Percentiles rank a stretch among this genome's conserved stretches.
Evolutionary conservation across 2,888 invertebrate species (phyloP).

Genomic region (Cephus nigrinus): DNA sequence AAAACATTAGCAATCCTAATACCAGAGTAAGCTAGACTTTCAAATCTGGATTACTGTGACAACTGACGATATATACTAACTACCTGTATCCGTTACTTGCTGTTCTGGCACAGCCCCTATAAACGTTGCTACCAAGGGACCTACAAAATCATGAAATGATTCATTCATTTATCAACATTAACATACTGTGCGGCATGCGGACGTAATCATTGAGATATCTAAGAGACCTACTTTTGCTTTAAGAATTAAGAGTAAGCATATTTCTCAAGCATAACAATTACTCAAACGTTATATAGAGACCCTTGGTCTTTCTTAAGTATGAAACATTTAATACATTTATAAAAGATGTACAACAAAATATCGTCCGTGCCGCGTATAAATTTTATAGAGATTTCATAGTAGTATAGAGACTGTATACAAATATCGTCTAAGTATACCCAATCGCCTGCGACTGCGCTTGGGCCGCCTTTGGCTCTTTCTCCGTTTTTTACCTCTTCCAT

Average conservation of each 20-base stretch:
- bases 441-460: slow-evolving; percentile 61
- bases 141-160: slow-evolving; percentile 33
- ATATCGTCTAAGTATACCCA: slow-evolving; percentile 52
- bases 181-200: background rate
- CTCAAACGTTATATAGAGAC: background rate
- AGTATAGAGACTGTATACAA: slow-evolving; percentile 21
- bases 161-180: background rate
- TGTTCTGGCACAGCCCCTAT: slow-evolving; percentile 57
- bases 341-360: background rate
- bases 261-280: background rate
- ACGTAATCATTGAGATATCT: background rate
- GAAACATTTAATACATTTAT: background rate
- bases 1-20: background rate
- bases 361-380: slow-evolving; percentile 5
- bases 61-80: slow-evolving; percentile 34
- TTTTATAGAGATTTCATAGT: background rate
- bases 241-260: background rate
- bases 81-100: slow-evolving; percentile 55
- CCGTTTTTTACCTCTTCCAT: slow-evolving; percentile 60
- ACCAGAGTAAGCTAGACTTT: background rate
- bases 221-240: background rate
- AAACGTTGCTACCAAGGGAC: slow-evolving; percentile 54
- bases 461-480: slow-evolving; percentile 54
- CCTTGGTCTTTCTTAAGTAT: background rate
- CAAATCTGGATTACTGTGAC: background rate